phyloP scores from a whole-genome alignment of 2,113 vertebrate species.

The Cercocebus atys region DNA sequence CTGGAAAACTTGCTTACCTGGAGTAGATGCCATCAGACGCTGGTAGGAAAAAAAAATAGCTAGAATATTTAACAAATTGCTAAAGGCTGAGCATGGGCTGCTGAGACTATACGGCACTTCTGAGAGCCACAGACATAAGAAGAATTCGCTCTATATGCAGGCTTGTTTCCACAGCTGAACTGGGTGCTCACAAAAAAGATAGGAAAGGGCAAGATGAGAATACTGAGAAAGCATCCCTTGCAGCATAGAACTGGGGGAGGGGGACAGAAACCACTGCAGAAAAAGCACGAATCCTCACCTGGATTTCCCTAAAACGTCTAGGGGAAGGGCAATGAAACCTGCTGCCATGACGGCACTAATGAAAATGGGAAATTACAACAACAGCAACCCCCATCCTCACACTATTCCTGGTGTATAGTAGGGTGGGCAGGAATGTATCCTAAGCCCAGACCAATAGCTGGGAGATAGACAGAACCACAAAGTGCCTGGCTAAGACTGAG shows the following conservation, averaged over 20 bases:
- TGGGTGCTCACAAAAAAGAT: background rate
- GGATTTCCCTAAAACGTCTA: background rate
- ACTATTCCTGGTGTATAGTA: fast-evolving
- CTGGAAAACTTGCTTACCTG: background rate
- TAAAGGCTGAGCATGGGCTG: background rate
- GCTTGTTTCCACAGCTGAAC: background rate
- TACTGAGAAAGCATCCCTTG: background rate
- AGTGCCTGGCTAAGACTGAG: background rate
- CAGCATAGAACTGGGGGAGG: too few species aligned
- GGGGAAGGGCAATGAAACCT: background rate
- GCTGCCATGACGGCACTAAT: too few species aligned
- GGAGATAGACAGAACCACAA: background rate
- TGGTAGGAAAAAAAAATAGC: background rate
- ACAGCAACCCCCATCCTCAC: background rate
- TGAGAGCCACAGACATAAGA: background rate
- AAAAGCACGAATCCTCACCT: background rate
- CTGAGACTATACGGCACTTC: fast-evolving
- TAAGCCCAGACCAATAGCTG: background rate
- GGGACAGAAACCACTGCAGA: fast-evolving
- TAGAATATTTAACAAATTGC: background rate
- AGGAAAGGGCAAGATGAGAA: background rate
- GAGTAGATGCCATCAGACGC: background rate
- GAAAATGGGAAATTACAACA: background rate
- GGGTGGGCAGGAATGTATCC: background rate
- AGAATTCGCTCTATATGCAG: background rate